A percentile compares a stretch with the other conserved stretches of the same genome.
Conservation (phyloP, 2,113 vertebrate species). For the Pleuronectes platessa region DNA sequence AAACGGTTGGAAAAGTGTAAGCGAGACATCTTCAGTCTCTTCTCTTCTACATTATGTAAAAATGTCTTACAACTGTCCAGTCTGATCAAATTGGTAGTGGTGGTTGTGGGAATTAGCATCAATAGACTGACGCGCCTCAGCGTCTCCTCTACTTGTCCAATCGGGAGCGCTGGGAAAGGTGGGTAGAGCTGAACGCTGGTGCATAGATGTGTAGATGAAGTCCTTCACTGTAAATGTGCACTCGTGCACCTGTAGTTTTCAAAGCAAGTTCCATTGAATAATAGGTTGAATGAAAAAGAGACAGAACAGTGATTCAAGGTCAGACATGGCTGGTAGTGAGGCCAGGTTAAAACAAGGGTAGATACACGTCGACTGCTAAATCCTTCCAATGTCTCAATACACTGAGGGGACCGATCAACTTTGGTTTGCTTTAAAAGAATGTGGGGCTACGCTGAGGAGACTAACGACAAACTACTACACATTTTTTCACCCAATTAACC, state of each 20-base stretch:
- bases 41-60: neutral
- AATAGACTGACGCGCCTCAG: conserved; percentile 31
- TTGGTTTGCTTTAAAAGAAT: neutral
- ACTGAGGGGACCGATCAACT: neutral
- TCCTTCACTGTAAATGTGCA: conserved; percentile 27
- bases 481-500: no score
- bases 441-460: neutral
- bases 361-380: no score
- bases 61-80: conserved; percentile 64
- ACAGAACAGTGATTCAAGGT: neutral
- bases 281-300: neutral
- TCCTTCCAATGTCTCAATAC: no score
- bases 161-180: conserved; percentile 58
- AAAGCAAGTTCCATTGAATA: neutral
- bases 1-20: conserved; percentile 64
- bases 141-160: conserved; percentile 55
- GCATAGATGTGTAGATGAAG: conserved; percentile 48
- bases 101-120: conserved; percentile 61
- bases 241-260: neutral
- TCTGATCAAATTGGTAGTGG: conserved; percentile 62
- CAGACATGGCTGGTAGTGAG: no score
- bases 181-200: conserved; percentile 48
- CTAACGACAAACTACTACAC: no score
- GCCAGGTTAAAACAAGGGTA: no score
- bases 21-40: conserved; percentile 21